Evolutionary conservation across 2,113 vertebrate species (phyloP).

Genomic region (Cephalopterus ornatus): DNA sequence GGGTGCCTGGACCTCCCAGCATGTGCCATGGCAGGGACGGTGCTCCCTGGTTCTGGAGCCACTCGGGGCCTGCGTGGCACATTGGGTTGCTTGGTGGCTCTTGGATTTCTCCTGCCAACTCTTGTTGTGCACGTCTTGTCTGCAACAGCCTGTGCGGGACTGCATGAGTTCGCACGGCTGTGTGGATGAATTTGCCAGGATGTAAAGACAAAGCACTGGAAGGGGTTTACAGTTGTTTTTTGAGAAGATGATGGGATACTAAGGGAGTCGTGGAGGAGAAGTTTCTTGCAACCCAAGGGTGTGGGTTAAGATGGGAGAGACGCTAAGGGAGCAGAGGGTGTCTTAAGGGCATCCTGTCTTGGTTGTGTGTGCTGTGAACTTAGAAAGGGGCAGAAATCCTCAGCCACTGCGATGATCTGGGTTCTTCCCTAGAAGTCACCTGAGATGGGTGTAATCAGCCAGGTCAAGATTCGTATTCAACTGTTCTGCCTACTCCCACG

Average conservation of each 20-base stretch:
- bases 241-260: not conserved
- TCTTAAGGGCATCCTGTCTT: not conserved
- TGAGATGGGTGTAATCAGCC: not conserved
- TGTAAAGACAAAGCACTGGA: not conserved
- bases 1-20: not conserved
- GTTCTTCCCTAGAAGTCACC: not conserved
- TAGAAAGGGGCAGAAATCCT: not conserved
- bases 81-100: not conserved
- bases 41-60: not conserved
- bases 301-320: not conserved
- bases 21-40: rapidly evolving
- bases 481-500: not conserved
- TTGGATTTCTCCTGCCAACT: not conserved
- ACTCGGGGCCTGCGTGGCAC: rapidly evolving
- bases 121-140: not conserved
- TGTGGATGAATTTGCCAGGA: rapidly evolving
- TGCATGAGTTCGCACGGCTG: rapidly evolving
- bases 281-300: not conserved
- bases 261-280: not conserved
- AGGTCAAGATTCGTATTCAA: rapidly evolving
- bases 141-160: rapidly evolving
- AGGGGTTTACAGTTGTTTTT: not conserved
- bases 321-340: not conserved
- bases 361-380: not conserved
- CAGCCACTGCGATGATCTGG: rapidly evolving